phyloP scores from a whole-genome alignment of 2,888 invertebrate genomes.

The Cartodere bifasciata region DNA sequence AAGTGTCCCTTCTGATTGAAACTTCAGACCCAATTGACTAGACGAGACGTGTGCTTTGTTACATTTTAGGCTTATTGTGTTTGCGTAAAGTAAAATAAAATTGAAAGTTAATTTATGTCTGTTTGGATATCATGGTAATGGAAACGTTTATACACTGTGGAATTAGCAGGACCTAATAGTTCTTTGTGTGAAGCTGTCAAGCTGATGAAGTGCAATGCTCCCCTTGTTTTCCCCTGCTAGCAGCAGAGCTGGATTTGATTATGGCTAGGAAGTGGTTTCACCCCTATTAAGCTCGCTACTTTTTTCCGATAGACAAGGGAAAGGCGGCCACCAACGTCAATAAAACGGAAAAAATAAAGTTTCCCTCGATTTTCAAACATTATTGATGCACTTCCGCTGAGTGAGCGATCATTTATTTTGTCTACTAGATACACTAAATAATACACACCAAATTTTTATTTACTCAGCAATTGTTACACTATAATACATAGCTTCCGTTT shows the following conservation, averaged over 20 bases:
- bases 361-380: constrained; percentile 25
- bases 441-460: too few relatives aligned
- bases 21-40: too few relatives aligned
- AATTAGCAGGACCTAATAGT: constrained; percentile 21
- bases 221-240: constrained; percentile 21
- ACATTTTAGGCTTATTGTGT: too few relatives aligned
- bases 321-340: constrained; percentile 40
- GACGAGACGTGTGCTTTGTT: too few relatives aligned
- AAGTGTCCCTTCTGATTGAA: too few relatives aligned
- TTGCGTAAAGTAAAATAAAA: too few relatives aligned
- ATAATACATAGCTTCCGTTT: too few relatives aligned
- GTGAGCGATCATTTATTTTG: constrained; percentile 28
- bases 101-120: too few relatives aligned
- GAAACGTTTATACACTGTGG: too few relatives aligned
- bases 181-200: constrained; percentile 31
- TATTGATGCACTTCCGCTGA: constrained; percentile 31
- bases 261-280: constrained; percentile 38
- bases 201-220: constrained; percentile 26
- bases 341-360: constrained; percentile 33
- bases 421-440: too few relatives aligned
- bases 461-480: too few relatives aligned
- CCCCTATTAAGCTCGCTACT: constrained; percentile 37
- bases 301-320: constrained; percentile 41
- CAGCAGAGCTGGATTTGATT: constrained; percentile 36
- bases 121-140: too few relatives aligned